phyloP scores from a whole-genome alignment of 2,113 vertebrate species.

The Butorides virescens region DNA sequence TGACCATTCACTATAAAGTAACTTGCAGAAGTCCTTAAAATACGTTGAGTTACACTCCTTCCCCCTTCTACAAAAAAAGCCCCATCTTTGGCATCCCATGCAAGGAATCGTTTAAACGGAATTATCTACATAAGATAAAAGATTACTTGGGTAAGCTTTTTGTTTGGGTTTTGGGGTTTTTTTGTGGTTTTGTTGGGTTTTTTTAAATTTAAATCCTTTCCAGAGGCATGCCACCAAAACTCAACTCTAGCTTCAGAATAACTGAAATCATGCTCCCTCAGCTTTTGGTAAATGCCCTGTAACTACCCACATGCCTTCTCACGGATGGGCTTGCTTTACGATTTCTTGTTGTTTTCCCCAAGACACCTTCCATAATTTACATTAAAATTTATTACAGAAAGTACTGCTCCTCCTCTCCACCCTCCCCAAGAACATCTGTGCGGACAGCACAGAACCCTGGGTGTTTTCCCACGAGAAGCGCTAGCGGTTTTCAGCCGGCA shows the following conservation, averaged over 20 bases:
- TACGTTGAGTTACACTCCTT: not conserved
- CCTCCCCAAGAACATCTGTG: not conserved
- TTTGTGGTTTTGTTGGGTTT: not conserved
- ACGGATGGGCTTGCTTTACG: rapidly evolving
- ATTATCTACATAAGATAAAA: not conserved
- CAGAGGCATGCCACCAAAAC: not conserved
- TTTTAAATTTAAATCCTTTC: not conserved
- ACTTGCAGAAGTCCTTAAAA: not conserved
- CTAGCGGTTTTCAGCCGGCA: not conserved
- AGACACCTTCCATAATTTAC: not conserved
- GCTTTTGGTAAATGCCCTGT: not conserved
- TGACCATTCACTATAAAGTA: not conserved
- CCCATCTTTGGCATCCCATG: not conserved
- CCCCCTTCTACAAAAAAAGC: not conserved
- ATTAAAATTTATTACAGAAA: not conserved
- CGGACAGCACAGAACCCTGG: rapidly evolving
- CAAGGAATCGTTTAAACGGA: not conserved
- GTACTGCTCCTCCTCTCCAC: not conserved
- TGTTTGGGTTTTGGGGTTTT: not conserved
- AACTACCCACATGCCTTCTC: not conserved
- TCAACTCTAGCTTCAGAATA: not conserved
- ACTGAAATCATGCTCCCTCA: not conserved
- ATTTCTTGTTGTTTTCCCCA: not conserved
- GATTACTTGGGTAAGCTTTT: not conserved
- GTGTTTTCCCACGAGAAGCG: rapidly evolving